A percentile compares a stretch with the other conserved stretches of the same genome.
Conservation (phyloP, 1,140 invertebrate species). For the Orussus abietinus region DNA sequence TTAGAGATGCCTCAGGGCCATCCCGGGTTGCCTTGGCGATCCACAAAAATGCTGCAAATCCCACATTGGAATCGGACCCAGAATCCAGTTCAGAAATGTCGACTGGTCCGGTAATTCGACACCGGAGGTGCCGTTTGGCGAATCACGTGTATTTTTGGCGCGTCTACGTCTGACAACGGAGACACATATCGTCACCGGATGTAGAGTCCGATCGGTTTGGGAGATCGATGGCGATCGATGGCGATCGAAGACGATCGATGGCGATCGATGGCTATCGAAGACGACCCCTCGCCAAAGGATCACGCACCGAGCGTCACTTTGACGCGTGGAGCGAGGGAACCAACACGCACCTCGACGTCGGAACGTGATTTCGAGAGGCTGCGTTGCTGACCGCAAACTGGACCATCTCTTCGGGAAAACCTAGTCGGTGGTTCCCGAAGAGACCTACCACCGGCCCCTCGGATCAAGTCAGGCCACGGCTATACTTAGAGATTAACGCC, state of each 20-base stretch:
- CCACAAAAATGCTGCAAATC: too few species aligned
- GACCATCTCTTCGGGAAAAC: slow-evolving; percentile 22
- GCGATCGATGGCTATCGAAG: too few species aligned
- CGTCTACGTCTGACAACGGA: slow-evolving; percentile 8
- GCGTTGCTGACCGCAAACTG: slow-evolving; percentile 38
- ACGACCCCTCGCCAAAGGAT: too few species aligned
- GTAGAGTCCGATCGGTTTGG: too few species aligned
- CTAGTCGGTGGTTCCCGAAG: slow-evolving; percentile 29
- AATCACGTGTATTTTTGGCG: slow-evolving; percentile 34
- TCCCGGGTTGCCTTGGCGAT: too few species aligned
- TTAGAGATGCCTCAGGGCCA: too few species aligned
- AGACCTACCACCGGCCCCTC: too few species aligned
- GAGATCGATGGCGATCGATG: too few species aligned
- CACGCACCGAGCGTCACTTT: background rate
- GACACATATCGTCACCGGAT: slow-evolving; percentile 3
- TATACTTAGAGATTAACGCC: slow-evolving; percentile 52
- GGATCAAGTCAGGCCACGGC: slow-evolving; percentile 34
- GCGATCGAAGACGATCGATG: too few species aligned
- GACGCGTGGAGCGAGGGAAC: background rate
- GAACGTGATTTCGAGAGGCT: slow-evolving; percentile 21
- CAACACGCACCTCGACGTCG: slow-evolving; percentile 11
- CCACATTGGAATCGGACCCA: too few species aligned
- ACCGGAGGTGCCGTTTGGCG: slow-evolving; percentile 18
- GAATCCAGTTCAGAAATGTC: too few species aligned
- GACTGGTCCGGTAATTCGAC: slow-evolving; percentile 26